Evolutionary conservation across 1,140 invertebrate genomes (phyloP), one percentile per base, ranked within the genome.

Genomic region (Aphis gossypii): DNA sequence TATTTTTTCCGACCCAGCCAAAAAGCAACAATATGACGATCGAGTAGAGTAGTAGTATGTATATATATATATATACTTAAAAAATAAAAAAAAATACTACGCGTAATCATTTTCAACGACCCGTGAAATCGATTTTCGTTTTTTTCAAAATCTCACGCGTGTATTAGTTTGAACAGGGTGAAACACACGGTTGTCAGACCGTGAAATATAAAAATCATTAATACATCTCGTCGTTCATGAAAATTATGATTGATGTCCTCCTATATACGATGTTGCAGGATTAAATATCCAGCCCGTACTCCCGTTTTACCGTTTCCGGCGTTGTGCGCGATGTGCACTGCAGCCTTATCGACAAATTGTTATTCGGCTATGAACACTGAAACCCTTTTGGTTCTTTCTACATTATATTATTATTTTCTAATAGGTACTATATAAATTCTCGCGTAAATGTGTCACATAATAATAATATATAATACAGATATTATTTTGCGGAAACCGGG

Each of bases 181-280:
- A 83, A 87, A 46, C 41, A 87, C 44, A 76, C 60, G 60, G 60
- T 76, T 76, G 60, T 76, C 60, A 89, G 54, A 89, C 30, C 54
- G 35, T 4, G n/a, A 90, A 90, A 60, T 51, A 88, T 44, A 18
- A 90, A 90, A 90, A 90, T 90, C 88, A 41, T 90, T 60, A 60
- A 90, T 44, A 90, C 23, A 44, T 41, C 51, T 21, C 38, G 21
- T 90, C 88, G 88, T 90, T 60, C 41, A 60, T 41, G 88, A n/a
- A 90, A 90, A 90, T 90, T 90, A 90, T 90, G 88, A 90, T 90
- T 90, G 88, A 90, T 90, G 88, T 60, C 11, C n/a, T 89, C 60
- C 25, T 51, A 48, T 51, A 48, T 88, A 20, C 35, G n/a, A n/a
- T 20, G 35, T 51, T 25, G 9, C 46, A 11, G 23, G 88, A 41